Evolutionary conservation across 1,140 invertebrate species (phyloP).

Genomic region (Nebria ingens): DNA sequence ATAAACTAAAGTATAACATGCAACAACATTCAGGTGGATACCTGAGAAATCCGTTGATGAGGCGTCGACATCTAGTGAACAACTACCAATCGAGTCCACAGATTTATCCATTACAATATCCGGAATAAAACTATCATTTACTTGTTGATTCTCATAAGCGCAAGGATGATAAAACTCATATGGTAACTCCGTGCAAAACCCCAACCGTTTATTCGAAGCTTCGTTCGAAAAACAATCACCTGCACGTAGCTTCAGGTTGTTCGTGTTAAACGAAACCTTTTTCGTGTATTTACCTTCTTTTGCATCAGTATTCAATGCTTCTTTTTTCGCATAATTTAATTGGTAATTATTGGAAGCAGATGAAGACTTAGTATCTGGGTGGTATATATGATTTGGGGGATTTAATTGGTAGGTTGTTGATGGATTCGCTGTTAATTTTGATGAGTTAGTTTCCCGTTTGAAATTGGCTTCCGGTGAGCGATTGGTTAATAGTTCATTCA

Average conservation of each 20-base stretch:
- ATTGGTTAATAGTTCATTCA: neutral
- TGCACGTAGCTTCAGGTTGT: neutral
- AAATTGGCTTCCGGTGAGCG: neutral
- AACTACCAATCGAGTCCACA: constrained; percentile 66
- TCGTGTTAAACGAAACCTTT: neutral
- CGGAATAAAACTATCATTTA: neutral
- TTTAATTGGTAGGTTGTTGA: too few relatives aligned
- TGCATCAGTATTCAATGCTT: too few relatives aligned
- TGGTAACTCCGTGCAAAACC: neutral
- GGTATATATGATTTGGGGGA: too few relatives aligned
- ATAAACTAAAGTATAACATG: too few relatives aligned
- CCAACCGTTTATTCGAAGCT: neutral
- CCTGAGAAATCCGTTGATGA: constrained; percentile 67
- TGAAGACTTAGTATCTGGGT: too few relatives aligned
- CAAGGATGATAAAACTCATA: neutral
- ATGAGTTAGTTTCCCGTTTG: too few relatives aligned
- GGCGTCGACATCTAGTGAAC: constrained; percentile 69
- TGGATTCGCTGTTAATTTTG: too few relatives aligned
- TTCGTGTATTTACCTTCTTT: too few relatives aligned
- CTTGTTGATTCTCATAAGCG: neutral
- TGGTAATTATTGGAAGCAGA: too few relatives aligned
- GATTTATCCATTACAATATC: constrained; percentile 47
- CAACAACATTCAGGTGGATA: too few relatives aligned
- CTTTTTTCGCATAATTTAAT: too few relatives aligned
- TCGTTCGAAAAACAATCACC: neutral